Percentiles rank a stretch among this genome's conserved stretches.
Conservation (phyloP, 1,140 invertebrate genomes). For the Apis cerana region DNA sequence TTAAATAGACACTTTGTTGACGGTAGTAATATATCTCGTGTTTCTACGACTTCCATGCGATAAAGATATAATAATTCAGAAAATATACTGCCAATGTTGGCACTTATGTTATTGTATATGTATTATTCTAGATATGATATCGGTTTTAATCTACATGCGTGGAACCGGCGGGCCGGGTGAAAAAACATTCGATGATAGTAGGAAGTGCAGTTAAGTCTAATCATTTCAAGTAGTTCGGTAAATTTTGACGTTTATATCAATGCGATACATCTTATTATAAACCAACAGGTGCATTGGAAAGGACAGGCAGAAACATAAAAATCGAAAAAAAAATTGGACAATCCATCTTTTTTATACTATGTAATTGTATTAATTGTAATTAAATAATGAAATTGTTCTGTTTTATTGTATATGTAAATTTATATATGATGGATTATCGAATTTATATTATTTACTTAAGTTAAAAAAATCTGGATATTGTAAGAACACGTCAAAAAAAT, state of each 20-base stretch:
- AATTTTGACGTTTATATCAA: slow-evolving; percentile 36
- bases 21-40: slow-evolving; percentile 25
- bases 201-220: slow-evolving; percentile 39
- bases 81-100: slow-evolving; percentile 30
- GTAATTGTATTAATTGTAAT: not conserved
- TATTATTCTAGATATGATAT: slow-evolving; percentile 52
- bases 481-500: not conserved
- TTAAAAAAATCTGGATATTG: not conserved
- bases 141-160: slow-evolving; percentile 58
- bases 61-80: slow-evolving; percentile 47
- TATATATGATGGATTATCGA: not conserved
- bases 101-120: slow-evolving; percentile 47
- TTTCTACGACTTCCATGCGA: slow-evolving; percentile 47
- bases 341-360: slow-evolving; percentile 25
- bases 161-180: slow-evolving; percentile 63
- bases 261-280: slow-evolving; percentile 19
- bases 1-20: slow-evolving; percentile 20
- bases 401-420: not conserved
- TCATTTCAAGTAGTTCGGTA: slow-evolving; percentile 32
- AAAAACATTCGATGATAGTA: slow-evolving; percentile 53
- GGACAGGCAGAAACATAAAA: slow-evolving; percentile 1
- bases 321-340: slow-evolving; percentile 3
- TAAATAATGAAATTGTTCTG: not conserved
- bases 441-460: not conserved
- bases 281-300: slow-evolving; percentile 26